A percentile compares a stretch with the other conserved stretches of the same genome.
These are phyloP conservation scores for Patagioenas fasciata DNA, from an alignment of 2,113 vertebrate species.

Conservation along the genomic window DNA sequence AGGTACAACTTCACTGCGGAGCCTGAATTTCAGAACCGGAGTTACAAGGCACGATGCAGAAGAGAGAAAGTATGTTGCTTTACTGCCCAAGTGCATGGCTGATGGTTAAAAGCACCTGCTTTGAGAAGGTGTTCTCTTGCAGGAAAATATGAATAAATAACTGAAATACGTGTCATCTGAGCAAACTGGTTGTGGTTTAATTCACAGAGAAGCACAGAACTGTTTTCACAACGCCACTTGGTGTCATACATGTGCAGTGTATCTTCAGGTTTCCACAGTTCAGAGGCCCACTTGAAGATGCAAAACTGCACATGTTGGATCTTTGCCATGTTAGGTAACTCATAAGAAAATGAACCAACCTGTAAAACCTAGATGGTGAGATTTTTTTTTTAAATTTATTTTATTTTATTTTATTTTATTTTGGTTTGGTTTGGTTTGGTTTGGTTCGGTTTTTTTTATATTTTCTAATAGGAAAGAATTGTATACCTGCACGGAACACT, in stretches of 20 bases:
- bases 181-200: slow-evolving; percentile 1
- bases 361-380: background rate
- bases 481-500: background rate
- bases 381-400: background rate
- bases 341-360: background rate
- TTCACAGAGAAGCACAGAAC: background rate
- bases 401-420: no score
- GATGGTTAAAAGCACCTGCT: slow-evolving; percentile 1
- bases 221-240: background rate
- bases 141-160: background rate
- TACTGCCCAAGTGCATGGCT: background rate
- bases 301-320: background rate
- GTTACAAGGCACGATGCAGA: background rate
- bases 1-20: background rate
- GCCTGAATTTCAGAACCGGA: background rate
- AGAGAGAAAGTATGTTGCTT: background rate
- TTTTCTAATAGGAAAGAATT: background rate
- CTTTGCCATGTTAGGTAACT: background rate
- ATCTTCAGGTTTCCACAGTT: background rate
- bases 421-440: no score
- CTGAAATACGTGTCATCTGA: background rate
- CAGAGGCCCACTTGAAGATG: background rate
- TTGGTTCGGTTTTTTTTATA: background rate
- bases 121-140: background rate
- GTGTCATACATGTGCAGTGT: background rate